These are phyloP conservation scores for Helobdella robusta DNA, from an alignment of 2,888 invertebrate species.

Conservation along the genomic window DNA sequence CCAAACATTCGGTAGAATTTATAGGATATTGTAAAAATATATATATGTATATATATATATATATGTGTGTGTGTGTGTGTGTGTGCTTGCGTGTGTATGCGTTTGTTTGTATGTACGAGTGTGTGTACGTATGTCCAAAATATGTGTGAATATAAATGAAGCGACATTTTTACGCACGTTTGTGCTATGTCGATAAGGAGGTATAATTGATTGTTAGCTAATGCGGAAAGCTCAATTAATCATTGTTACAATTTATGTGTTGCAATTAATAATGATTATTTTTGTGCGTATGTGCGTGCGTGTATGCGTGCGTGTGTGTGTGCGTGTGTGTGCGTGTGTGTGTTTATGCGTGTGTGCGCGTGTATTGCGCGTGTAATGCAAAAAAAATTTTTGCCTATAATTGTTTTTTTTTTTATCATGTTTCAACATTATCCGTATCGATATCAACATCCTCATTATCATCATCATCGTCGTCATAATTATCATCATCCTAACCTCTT, in stretches of 20 bases:
- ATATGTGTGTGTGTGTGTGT: conserved; percentile 2
- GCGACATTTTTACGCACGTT: background rate
- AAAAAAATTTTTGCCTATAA: no score
- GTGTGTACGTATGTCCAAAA: background rate
- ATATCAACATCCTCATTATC: no score
- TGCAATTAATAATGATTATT: background rate
- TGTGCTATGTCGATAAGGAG: background rate
- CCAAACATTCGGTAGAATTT: no score
- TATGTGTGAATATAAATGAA: background rate
- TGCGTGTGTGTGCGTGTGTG: conserved; percentile 3
- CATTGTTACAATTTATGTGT: no score
- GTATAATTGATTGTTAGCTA: background rate
- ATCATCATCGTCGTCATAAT: no score
- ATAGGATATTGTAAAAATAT: no score
- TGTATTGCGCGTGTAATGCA: background rate
- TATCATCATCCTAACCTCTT: no score
- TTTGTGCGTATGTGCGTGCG: background rate
- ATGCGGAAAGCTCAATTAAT: no score
- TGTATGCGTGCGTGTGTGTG: conserved; percentile 2
- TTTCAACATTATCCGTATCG: no score
- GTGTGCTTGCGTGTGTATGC: conserved; percentile 1
- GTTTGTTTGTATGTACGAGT: background rate
- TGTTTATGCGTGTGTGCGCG: background rate
- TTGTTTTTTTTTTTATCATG: no score
- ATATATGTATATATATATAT: conserved; percentile 1